Conservation (phyloP, 2,888 invertebrate genomes). For the Cryptosula pallasiana region DNA sequence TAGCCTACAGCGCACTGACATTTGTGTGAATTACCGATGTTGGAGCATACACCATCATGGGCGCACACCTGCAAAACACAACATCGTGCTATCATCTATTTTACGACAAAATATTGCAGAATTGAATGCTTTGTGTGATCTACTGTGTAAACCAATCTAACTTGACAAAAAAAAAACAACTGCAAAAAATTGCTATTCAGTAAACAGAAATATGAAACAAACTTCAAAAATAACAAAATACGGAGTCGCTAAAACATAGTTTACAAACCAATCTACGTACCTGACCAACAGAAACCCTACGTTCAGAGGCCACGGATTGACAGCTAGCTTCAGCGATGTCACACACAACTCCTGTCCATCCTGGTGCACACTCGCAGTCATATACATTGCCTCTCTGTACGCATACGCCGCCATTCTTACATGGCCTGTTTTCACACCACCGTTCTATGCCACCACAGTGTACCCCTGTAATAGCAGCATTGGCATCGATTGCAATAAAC, state of each 20-base stretch:
- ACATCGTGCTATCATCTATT: too few relatives aligned
- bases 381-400: constrained; percentile 81
- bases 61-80: constrained; percentile 65
- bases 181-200: too few relatives aligned
- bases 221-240: too few relatives aligned
- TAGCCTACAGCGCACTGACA: constrained; percentile 58
- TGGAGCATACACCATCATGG: constrained; percentile 80
- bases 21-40: constrained; percentile 77
- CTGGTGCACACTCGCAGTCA: constrained; percentile 72
- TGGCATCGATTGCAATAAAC: too few relatives aligned
- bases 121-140: too few relatives aligned
- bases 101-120: too few relatives aligned
- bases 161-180: too few relatives aligned
- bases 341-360: constrained; percentile 26
- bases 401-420: constrained; percentile 84
- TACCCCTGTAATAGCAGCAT: not conserved
- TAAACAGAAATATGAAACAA: too few relatives aligned
- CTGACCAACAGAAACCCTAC: not conserved
- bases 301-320: not conserved
- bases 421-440: constrained; percentile 90
- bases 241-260: too few relatives aligned
- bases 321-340: constrained; percentile 1
- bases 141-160: too few relatives aligned
- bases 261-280: too few relatives aligned
- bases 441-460: constrained; percentile 54